Evolutionary conservation across 2,797 vertebrate genomes (phyloP).

Genomic region (Myotis vivesi): DNA sequence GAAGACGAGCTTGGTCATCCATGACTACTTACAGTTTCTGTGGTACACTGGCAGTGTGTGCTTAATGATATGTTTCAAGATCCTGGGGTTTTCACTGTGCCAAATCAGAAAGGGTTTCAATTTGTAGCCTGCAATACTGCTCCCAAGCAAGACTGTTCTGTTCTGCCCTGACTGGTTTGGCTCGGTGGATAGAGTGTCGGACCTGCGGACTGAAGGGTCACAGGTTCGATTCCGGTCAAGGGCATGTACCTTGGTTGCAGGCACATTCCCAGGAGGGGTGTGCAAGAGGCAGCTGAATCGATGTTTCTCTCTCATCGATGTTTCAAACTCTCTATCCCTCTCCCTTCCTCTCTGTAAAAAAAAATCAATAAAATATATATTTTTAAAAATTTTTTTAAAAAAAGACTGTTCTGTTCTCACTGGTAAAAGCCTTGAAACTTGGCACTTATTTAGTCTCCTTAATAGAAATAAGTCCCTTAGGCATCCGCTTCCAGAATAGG

Average conservation of each 20-base stretch:
- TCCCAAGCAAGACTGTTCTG: neutral
- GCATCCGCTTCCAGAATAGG: neutral
- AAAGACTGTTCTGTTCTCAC: neutral
- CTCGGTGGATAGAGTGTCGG: too few relatives aligned
- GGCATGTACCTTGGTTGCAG: too few relatives aligned
- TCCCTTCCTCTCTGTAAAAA: too few relatives aligned
- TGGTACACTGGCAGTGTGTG: neutral
- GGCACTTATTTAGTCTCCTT: neutral
- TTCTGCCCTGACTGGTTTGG: neutral
- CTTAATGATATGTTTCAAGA: neutral
- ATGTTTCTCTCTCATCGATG: too few relatives aligned
- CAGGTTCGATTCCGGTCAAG: too few relatives aligned
- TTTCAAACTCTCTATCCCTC: too few relatives aligned
- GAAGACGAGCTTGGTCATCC: neutral
- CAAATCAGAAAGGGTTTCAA: neutral
- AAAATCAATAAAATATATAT: too few relatives aligned
- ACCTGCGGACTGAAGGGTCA: too few relatives aligned
- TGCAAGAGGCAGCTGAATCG: too few relatives aligned
- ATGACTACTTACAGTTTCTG: neutral
- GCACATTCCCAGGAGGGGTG: too few relatives aligned
- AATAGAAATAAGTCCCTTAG: neutral
- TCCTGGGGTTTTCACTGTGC: neutral
- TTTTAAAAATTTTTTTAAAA: too few relatives aligned
- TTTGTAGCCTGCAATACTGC: neutral
- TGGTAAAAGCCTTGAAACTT: neutral